These are phyloP conservation scores for Smutsia temminckii DNA, from an alignment of 2,797 vertebrate genomes.

Conservation along the genomic window DNA sequence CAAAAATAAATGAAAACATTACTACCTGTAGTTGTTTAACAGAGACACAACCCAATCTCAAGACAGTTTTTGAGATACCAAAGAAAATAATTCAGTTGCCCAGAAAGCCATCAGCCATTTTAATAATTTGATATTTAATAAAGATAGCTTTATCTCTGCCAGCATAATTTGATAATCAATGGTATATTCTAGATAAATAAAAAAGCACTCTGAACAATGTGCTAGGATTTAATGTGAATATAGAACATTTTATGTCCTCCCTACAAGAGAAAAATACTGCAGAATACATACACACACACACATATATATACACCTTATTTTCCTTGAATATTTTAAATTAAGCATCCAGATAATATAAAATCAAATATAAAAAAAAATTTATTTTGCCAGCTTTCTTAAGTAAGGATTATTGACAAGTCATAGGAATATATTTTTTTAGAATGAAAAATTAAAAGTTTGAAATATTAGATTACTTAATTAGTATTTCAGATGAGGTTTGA, in stretches of 20 bases:
- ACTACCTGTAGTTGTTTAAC: conserved; percentile 64
- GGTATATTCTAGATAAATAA: conserved; percentile 63
- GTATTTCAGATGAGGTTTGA: background rate
- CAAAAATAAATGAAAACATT: conserved; percentile 72
- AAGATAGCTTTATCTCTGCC: conserved; percentile 75
- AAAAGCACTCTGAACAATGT: conserved; percentile 49
- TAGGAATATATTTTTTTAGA: background rate
- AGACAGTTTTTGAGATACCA: conserved; percentile 78
- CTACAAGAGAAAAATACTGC: background rate
- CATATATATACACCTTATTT: conserved; percentile 40
- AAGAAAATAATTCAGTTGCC: conserved; percentile 78
- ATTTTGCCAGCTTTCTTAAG: background rate
- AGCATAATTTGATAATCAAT: conserved; percentile 74
- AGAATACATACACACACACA: background rate
- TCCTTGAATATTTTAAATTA: background rate
- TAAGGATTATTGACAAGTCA: background rate
- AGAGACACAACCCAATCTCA: conserved; percentile 78
- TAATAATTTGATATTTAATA: conserved; percentile 83
- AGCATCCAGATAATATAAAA: background rate
- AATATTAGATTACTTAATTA: background rate
- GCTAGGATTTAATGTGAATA: conserved; percentile 63
- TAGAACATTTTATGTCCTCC: background rate
- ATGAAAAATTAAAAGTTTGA: background rate
- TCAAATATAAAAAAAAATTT: background rate
- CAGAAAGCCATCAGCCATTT: conserved; percentile 78